These are phyloP conservation scores for Megaceryle alcyon DNA, from an alignment of 2,797 vertebrate genomes.

Conservation along the genomic window DNA sequence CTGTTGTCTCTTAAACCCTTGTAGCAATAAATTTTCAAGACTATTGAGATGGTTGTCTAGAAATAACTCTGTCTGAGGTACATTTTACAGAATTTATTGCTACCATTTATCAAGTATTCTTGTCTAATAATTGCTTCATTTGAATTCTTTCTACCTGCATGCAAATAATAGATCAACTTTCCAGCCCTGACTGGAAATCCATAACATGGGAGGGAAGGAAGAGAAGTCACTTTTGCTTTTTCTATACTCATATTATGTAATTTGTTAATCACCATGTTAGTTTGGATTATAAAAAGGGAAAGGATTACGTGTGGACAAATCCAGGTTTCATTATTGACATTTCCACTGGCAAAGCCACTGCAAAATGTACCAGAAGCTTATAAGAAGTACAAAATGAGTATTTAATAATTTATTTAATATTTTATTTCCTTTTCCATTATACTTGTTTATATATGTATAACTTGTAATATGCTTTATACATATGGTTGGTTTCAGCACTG, in stretches of 20 bases:
- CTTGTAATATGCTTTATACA: background rate
- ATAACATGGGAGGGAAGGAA: background rate
- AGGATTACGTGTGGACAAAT: background rate
- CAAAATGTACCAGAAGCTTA: background rate
- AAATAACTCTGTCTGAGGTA: background rate
- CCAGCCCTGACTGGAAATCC: background rate
- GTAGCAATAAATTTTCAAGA: background rate
- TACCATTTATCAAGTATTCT: slow-evolving; percentile 19
- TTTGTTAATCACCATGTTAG: background rate
- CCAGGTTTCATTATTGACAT: background rate
- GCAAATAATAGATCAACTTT: background rate
- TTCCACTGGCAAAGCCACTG: background rate
- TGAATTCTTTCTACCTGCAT: slow-evolving; percentile 18
- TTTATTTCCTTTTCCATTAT: background rate
- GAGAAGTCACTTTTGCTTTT: background rate
- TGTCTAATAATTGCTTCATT: slow-evolving; percentile 25
- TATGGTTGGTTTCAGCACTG: background rate
- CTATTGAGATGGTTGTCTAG: background rate
- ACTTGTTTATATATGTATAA: background rate
- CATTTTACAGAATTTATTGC: slow-evolving; percentile 8
- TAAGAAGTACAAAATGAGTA: background rate
- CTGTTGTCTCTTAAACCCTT: background rate
- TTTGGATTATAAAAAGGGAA: background rate
- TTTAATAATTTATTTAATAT: background rate
- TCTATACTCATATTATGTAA: background rate